Base-by-base conservation (phyloP, 64 coral and sea anemone genomes). In the Hydrozoanthus tunicans region DNA sequence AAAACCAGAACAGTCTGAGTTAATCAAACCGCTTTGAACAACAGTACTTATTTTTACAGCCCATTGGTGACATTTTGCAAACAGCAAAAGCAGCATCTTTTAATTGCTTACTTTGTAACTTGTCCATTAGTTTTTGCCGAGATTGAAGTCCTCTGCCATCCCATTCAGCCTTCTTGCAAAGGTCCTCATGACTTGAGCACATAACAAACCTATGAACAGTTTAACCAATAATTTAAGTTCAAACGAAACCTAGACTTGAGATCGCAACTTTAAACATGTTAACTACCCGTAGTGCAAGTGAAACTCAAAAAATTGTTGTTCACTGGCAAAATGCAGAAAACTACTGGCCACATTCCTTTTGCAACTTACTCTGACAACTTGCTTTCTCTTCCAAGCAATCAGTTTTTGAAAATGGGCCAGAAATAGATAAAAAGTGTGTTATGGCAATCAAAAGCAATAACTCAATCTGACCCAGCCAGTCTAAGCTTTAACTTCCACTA, bases 71-170 rank as follows among this genome's bases (percentile, higher is more conserved):
- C 13, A 7, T 64, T 64, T 64, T 64, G 62, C 0, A 15, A 58
- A 58, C 53, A 15, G 6, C 54, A 81, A 17, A 58, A 58, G 58
- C 17, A 43, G 32, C 32, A 43, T 43, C 0, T 43, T 20, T 43
- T 43, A 43, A 43, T 43, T 89, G 12, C 93, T 90, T 67, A 98
- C 96, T 89, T 95, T 98, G 96, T 80, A 98, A 81, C 78, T 71
- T 93, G 60, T 98, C 96, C 96, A 98, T 95, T 62, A 98, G 68
- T 66, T 89, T 93, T 75, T 98, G 94, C 89, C 96, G 93, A 74
- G 96, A 98, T 11, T 55, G 71, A 43, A 56, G 82, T 72, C 96
- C 96, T 95, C 95, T 82, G 3, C 96, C 96, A 80, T 93, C 91
- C 96, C 96, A 98, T 11, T 94, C 86, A 68, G 96, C 94, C 73